Percentiles rank a stretch among this genome's conserved stretches.
Conservation (phyloP, 2,888 invertebrate genomes). For the Chelonus formosanus region DNA sequence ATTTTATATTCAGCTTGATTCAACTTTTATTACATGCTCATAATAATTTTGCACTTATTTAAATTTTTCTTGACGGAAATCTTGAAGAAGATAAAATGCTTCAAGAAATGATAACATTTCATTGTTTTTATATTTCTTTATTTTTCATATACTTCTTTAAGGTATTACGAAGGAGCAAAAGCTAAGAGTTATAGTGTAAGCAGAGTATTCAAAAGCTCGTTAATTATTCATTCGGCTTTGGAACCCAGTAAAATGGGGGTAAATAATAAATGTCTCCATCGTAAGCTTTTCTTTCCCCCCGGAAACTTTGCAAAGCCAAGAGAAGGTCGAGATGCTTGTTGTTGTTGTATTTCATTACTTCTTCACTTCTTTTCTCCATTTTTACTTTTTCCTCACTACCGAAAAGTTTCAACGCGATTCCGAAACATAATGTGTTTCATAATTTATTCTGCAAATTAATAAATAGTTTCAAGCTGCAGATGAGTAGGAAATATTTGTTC, state of each 20-base stretch:
- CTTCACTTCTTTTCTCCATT: not conserved
- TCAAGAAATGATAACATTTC: conserved; percentile 3
- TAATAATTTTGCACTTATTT: not conserved
- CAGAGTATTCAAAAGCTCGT: conserved; percentile 28
- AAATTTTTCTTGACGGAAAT: conserved; percentile 1
- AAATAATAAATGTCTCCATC: conserved; percentile 35
- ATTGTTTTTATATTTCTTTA: conserved; percentile 11
- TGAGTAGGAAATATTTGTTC: not conserved
- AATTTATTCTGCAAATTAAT: not conserved
- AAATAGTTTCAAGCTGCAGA: not conserved
- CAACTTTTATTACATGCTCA: no score
- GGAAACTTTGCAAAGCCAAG: conserved; percentile 16
- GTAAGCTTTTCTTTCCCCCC: conserved; percentile 28
- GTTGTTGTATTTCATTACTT: conserved; percentile 24
- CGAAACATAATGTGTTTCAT: not conserved
- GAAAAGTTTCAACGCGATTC: no score
- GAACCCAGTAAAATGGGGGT: conserved; percentile 31
- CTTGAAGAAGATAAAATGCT: not conserved
- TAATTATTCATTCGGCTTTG: conserved; percentile 35
- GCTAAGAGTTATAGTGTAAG: conserved; percentile 21
- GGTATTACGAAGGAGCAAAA: conserved; percentile 8
- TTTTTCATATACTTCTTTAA: not conserved
- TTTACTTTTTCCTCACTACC: not conserved
- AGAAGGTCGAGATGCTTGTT: conserved; percentile 17
- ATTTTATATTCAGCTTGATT: no score